Evolutionary conservation across 1,140 invertebrate species (phyloP).

Genomic region (Oryzaephilus surinamensis): DNA sequence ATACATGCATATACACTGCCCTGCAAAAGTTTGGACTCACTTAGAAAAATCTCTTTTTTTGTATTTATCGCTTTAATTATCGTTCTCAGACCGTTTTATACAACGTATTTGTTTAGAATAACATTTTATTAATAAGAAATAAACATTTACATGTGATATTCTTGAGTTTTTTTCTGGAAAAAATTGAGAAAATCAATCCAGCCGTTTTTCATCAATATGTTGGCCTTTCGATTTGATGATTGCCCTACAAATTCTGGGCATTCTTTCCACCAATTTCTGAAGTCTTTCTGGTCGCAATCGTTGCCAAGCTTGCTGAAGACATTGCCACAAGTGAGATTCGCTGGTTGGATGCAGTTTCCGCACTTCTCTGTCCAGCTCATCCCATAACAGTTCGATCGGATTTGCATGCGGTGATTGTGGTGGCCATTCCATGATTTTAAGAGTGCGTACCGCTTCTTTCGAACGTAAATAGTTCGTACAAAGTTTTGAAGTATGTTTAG

Average conservation of each 20-base stretch:
- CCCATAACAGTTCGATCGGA: conserved; percentile 30
- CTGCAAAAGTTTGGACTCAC: too few species aligned
- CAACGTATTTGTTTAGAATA: too few species aligned
- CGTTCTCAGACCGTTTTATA: too few species aligned
- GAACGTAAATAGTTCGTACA: background rate
- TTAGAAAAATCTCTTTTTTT: too few species aligned
- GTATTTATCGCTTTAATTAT: too few species aligned
- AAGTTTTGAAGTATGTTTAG: too few species aligned
- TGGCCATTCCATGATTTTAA: conserved; percentile 21
- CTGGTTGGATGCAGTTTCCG: conserved; percentile 7
- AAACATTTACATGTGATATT: too few species aligned
- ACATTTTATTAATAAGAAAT: too few species aligned
- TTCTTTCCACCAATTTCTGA: conserved; percentile 1
- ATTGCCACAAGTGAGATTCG: conserved; percentile 9
- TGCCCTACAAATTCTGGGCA: conserved; percentile 2
- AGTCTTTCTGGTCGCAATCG: conserved; percentile 5
- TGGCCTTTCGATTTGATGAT: conserved; percentile 1
- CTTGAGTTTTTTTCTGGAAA: too few species aligned
- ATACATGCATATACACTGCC: too few species aligned
- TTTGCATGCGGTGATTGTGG: conserved; percentile 32
- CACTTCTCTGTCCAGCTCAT: conserved; percentile 19
- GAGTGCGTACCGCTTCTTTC: conserved; percentile 4
- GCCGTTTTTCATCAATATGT: conserved; percentile 1
- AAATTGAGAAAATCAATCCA: too few species aligned
- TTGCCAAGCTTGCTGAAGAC: conserved; percentile 11